Evolutionary conservation across 2,113 vertebrate species (phyloP).

Genomic region (Archocentrus centrarchus): DNA sequence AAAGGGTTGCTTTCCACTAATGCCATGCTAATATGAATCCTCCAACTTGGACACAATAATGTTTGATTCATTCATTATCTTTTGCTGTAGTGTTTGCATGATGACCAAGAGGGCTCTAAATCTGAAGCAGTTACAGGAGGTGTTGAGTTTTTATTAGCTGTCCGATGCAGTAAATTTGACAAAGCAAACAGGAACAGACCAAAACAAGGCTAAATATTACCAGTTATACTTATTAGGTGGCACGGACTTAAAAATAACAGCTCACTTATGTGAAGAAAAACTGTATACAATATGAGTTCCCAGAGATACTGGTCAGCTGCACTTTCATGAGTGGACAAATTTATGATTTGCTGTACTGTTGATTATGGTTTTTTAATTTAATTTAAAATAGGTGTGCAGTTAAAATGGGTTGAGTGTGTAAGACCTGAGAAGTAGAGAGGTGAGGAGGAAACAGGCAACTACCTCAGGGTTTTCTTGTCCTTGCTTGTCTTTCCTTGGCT

Average conservation of each 20-base stretch:
- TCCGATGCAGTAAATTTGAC: not conserved
- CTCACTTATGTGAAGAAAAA: not conserved
- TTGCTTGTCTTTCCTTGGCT: slow-evolving; percentile 7
- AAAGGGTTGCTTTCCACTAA: not conserved
- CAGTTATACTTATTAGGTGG: not conserved
- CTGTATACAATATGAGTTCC: not conserved
- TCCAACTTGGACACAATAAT: not conserved
- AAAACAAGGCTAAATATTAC: not conserved
- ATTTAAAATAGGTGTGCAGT: not conserved
- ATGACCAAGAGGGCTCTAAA: not conserved
- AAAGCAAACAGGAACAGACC: not conserved
- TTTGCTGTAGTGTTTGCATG: not conserved
- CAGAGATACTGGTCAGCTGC: not conserved
- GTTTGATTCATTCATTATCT: not conserved
- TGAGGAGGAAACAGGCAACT: not conserved
- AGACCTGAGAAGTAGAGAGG: slow-evolving; percentile 9
- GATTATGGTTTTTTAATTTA: slow-evolving; percentile 19
- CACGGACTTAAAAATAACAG: not conserved
- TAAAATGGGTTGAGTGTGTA: not conserved
- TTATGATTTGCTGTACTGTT: slow-evolving; percentile 1
- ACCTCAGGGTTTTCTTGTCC: slow-evolving; percentile 3
- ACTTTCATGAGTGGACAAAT: not conserved
- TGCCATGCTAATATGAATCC: not conserved
- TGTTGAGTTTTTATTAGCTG: not conserved
- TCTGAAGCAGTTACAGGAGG: slow-evolving; percentile 5